Evolutionary conservation across 2,888 invertebrate genomes (phyloP), one percentile per base, ranked within the genome.

Genomic region (Meta bourneti): DNA sequence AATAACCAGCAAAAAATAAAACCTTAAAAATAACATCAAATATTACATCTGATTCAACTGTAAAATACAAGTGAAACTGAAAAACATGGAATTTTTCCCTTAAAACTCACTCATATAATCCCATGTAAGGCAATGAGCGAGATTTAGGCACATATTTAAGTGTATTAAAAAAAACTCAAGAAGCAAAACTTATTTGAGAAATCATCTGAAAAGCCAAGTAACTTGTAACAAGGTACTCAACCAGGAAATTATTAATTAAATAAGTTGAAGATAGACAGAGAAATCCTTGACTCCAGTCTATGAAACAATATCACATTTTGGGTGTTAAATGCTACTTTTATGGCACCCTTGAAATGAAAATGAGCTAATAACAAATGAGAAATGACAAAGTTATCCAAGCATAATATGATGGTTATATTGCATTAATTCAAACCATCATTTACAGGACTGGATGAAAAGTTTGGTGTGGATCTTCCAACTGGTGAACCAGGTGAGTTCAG

Each of bases 401-500:
- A 87, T 20, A 19, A 20, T 6, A 54, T 70, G 72, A 16, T 6
- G 51, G 11, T 13, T 19, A 1, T 72, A 19, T 51, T 51, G 34
- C 71, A 34, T 70, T 19, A 61, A 16, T 61, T 11, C 61, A 61
- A 79, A 49, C 86, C 82, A 48, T 87, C 75, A 52, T 54, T 91
- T 4, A 74, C 72, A 0, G 91, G 91, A 48, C 91, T 86, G n/a
- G 86, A 83, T 13, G 89, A 89, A 19, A 89, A 89, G 49, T 75
- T 86, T 20, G 91, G 91, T 0, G 93, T 83, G 7, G 88, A 83
- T 13, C 89, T 52, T 0, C 87, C 90, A n/a, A 74, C 51, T 16
- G 89, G 92, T 0, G 89, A 89, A n/a, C 92, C 93, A 7, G 93
- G 93, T 48, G 93, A 93, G 70, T 93, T 93, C 6, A 93, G 70